These are phyloP conservation scores for Acrossocheilus wenchowensis DNA, from an alignment of 2,797 vertebrate genomes.

Conservation along the genomic window DNA sequence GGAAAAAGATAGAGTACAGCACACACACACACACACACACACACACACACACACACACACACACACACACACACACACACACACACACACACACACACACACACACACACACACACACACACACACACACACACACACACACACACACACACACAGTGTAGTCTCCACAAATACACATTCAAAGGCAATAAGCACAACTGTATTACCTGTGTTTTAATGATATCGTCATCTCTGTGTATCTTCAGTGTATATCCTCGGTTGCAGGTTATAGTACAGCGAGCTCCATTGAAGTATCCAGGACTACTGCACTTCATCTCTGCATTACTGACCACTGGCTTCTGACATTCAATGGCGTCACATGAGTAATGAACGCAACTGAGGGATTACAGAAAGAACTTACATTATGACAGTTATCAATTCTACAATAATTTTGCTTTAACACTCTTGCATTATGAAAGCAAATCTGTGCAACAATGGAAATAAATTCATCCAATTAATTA, in stretches of 20 bases:
- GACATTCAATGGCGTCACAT: conserved; percentile 90
- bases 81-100: not conserved
- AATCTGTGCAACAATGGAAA: not conserved
- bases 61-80: not conserved
- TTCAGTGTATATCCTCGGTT: conserved; percentile 87
- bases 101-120: no score
- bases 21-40: not conserved
- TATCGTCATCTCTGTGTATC: conserved; percentile 88
- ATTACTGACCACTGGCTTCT: conserved; percentile 86
- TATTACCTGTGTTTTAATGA: conserved; percentile 89
- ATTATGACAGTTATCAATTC: not conserved
- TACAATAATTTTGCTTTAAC: conserved; percentile 10
- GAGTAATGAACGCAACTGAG: conserved; percentile 93
- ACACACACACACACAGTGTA: not conserved
- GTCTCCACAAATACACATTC: not conserved
- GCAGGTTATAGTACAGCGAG: conserved; percentile 91
- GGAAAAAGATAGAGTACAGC: conserved; percentile 2
- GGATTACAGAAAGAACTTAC: not conserved
- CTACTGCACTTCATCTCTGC: conserved; percentile 85
- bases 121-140: no score
- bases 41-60: no score
- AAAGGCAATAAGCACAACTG: not conserved
- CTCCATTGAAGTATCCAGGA: conserved; percentile 83
- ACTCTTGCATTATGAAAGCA: not conserved
- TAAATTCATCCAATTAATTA: not conserved